Conservation (phyloP, 2,888 invertebrate genomes). For the Thecophora atra region DNA sequence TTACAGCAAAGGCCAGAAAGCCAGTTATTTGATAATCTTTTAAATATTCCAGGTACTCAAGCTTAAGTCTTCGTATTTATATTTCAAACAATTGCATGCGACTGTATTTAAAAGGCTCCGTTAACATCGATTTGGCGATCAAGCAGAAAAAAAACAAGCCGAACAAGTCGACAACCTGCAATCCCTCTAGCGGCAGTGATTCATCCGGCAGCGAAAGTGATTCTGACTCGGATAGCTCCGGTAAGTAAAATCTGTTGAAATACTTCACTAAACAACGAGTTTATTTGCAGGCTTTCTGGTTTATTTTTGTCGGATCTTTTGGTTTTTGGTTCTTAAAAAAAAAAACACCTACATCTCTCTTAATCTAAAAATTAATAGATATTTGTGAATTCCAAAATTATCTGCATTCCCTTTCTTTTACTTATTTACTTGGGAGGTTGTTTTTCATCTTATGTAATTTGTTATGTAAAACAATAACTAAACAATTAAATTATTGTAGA, state of each 20-base stretch:
- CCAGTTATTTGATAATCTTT: conserved; percentile 39
- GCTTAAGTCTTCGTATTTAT: neutral
- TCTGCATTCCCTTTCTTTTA: neutral
- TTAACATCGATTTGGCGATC: conserved; percentile 64
- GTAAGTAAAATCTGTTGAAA: conserved; percentile 20
- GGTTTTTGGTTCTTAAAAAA: no score
- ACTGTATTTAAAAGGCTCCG: conserved; percentile 23
- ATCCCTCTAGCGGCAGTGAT: conserved; percentile 50
- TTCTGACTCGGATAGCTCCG: conserved; percentile 41
- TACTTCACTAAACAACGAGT: neutral
- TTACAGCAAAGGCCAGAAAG: conserved; percentile 73
- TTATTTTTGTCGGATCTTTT: no score
- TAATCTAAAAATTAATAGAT: neutral
- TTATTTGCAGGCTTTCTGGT: no score
- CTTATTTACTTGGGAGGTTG: no score
- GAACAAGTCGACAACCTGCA: neutral
- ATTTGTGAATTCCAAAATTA: no score
- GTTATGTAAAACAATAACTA: neutral
- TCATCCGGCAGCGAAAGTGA: conserved; percentile 43
- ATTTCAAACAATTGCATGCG: neutral
- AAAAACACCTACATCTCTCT: no score
- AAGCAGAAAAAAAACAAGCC: conserved; percentile 63
- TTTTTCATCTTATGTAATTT: no score
- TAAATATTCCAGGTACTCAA: conserved; percentile 39
- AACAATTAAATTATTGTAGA: neutral